Percentiles rank a stretch among this genome's conserved stretches.
Conservation (phyloP, 1,140 invertebrate species). For the Delia radicum region DNA sequence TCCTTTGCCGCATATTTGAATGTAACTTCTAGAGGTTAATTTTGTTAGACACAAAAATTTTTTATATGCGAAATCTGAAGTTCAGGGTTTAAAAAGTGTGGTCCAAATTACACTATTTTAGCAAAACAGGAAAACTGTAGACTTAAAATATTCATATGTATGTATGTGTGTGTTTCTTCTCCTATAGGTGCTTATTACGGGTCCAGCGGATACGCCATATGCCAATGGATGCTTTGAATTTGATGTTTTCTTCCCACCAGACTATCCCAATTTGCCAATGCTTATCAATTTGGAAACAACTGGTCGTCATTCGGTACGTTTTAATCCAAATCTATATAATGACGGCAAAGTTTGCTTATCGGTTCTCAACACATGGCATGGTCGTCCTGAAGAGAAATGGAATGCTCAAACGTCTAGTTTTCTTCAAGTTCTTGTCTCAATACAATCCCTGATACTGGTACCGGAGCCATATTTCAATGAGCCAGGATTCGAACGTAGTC, state of each 20-base stretch:
- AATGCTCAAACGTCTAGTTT: constrained; percentile 96
- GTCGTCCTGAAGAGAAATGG: constrained; percentile 98
- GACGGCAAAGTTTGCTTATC: constrained; percentile 96
- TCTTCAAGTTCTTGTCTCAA: constrained; percentile 92
- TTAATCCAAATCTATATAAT: constrained; percentile 97
- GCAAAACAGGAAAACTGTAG: too few relatives aligned
- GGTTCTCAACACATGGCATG: constrained; percentile 96
- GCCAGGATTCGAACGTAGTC: constrained; percentile 91
- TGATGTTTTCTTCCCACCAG: constrained; percentile 88
- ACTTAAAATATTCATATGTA: not conserved
- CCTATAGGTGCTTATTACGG: constrained; percentile 87
- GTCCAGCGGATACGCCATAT: constrained; percentile 86
- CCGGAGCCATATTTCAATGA: constrained; percentile 98
- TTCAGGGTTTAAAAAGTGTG: too few relatives aligned
- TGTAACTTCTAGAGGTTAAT: too few relatives aligned
- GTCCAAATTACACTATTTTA: not conserved
- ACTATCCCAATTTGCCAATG: constrained; percentile 81
- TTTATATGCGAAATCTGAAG: too few relatives aligned
- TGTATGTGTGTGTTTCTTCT: too few relatives aligned
- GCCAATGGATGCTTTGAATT: constrained; percentile 88
- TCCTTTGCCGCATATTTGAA: too few relatives aligned
- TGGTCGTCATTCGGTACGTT: constrained; percentile 88
- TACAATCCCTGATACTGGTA: constrained; percentile 93
- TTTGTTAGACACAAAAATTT: too few relatives aligned
- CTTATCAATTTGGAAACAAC: constrained; percentile 93